These are phyloP conservation scores for Pseudochirops corinnae DNA, from an alignment of 2,797 vertebrate genomes.

Conservation along the genomic window DNA sequence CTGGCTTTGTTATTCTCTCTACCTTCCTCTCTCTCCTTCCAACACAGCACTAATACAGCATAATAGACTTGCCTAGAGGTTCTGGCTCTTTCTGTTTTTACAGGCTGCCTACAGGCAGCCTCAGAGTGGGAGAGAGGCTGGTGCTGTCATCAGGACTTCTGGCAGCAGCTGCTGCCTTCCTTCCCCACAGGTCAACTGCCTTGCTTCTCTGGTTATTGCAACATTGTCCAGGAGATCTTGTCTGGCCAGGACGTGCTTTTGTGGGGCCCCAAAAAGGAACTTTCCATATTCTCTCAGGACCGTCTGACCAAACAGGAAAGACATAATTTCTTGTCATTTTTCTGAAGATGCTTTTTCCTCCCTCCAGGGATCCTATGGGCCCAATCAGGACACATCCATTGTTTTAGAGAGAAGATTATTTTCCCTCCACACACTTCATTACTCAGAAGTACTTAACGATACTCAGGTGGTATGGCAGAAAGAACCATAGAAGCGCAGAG, in stretches of 20 bases:
- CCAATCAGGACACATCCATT: neutral
- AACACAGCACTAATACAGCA: neutral
- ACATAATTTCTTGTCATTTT: neutral
- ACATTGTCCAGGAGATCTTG: neutral
- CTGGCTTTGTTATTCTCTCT: neutral
- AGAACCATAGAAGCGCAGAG: neutral
- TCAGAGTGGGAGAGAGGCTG: neutral
- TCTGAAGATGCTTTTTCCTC: constrained; percentile 13
- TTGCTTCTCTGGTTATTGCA: neutral
- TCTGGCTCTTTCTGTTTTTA: neutral
- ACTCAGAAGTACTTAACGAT: neutral
- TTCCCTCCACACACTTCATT: neutral
- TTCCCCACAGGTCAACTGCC: neutral
- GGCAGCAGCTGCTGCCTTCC: neutral
- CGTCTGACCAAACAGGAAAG: neutral
- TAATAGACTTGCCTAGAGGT: neutral
- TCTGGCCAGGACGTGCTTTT: neutral
- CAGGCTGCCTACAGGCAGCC: neutral
- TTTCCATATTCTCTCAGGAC: neutral
- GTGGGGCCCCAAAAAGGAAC: neutral
- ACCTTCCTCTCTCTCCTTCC: neutral
- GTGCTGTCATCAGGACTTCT: neutral
- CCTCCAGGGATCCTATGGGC: neutral
- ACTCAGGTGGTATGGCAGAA: neutral
- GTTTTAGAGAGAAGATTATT: neutral